phyloP scores from a whole-genome alignment of 2,797 vertebrate genomes.

The Fringilla coelebs region DNA sequence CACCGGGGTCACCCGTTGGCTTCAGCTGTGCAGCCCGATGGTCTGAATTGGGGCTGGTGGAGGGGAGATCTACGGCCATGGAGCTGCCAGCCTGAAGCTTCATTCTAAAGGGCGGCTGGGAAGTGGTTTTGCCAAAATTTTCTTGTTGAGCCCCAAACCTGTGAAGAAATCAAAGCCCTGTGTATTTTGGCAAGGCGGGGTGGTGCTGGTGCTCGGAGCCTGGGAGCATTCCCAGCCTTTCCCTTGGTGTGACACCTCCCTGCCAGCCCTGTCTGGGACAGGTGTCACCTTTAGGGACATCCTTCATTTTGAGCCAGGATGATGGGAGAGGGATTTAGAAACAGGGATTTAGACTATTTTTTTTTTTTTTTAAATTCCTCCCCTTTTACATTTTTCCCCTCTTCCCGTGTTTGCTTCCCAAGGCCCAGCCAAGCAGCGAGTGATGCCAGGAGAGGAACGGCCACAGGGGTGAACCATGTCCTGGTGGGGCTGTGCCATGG shows the following conservation, averaged over 20 bases:
- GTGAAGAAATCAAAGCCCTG: rapidly evolving
- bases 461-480: rapidly evolving
- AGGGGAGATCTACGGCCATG: rapidly evolving
- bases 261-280: rapidly evolving
- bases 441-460: rapidly evolving
- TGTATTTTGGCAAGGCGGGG: rapidly evolving
- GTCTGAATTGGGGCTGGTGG: rapidly evolving
- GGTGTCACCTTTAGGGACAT: background rate
- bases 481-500: background rate
- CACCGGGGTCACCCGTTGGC: background rate
- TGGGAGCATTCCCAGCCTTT: rapidly evolving
- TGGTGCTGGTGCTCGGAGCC: background rate
- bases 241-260: background rate
- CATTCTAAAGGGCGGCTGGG: rapidly evolving
- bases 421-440: rapidly evolving
- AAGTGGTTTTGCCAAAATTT: background rate
- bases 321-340: background rate
- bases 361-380: rapidly evolving
- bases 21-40: rapidly evolving
- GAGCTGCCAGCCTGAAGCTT: background rate
- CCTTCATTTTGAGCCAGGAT: background rate
- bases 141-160: rapidly evolving
- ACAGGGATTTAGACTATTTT: rapidly evolving
- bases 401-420: background rate
- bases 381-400: background rate